Evolutionary conservation across 23 tunicate genomes (phyloP).

Genomic region (Styela plicata): DNA sequence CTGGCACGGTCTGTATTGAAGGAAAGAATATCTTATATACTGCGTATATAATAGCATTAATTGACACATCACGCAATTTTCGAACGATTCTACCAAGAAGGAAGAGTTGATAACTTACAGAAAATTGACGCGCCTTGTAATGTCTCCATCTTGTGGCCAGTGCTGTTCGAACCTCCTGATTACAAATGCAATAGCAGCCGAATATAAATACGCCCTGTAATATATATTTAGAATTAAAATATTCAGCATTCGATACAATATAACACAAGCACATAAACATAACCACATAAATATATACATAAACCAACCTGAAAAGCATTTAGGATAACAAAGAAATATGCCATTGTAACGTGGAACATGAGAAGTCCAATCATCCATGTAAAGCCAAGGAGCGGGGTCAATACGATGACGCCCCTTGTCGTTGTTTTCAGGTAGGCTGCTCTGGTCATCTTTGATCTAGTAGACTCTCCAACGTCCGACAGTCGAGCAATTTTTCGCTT

Average conservation of each 20-base stretch:
- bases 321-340: slow-evolving; percentile 34
- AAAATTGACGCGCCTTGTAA: slow-evolving; percentile 21
- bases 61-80: too few relatives aligned
- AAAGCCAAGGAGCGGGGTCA: slow-evolving; percentile 42
- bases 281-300: too few relatives aligned
- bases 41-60: background rate
- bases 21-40: background rate
- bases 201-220: slow-evolving; percentile 25
- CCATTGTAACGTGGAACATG: slow-evolving; percentile 16
- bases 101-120: too few relatives aligned
- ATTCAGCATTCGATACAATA: too few relatives aligned
- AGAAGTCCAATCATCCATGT: slow-evolving; percentile 45
- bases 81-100: too few relatives aligned
- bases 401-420: slow-evolving; percentile 28
- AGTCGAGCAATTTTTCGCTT: slow-evolving; percentile 9
- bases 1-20: background rate
- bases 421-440: slow-evolving; percentile 16
- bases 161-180: slow-evolving; percentile 23
- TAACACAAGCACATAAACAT: too few relatives aligned
- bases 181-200: slow-evolving; percentile 23
- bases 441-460: slow-evolving; percentile 1
- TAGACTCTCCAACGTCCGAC: slow-evolving; percentile 9
- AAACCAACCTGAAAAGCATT: slow-evolving; percentile 61
- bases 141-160: slow-evolving; percentile 19
- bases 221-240: too few relatives aligned